A percentile compares a stretch with the other conserved stretches of the same genome.
Conservation (phyloP, 2,113 vertebrate genomes). For the Channa argus region DNA sequence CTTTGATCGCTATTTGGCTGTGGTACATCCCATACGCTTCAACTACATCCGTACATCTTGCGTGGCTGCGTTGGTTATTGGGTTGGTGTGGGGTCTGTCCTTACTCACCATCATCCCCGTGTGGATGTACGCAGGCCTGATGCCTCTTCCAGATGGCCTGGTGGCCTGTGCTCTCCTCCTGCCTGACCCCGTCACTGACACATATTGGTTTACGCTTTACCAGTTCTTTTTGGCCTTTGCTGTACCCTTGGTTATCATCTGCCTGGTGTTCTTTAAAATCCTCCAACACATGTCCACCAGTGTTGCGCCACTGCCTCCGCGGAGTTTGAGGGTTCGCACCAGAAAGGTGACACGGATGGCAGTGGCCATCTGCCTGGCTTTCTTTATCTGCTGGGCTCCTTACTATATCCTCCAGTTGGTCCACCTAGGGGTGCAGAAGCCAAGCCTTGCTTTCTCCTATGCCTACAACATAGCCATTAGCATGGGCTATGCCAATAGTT, state of each 20-base stretch:
- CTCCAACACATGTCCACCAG: conserved; percentile 88
- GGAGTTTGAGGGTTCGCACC: conserved; percentile 82
- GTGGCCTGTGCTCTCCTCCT: conserved; percentile 88
- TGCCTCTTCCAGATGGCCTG: conserved; percentile 84
- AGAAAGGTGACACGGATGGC: conserved; percentile 90
- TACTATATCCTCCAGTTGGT: conserved; percentile 83
- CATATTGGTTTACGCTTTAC: conserved; percentile 91
- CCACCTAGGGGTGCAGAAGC: conserved; percentile 78
- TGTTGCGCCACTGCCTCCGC: conserved; percentile 85
- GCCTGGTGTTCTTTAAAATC: conserved; percentile 87
- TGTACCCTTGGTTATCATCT: conserved; percentile 85
- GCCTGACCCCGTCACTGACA: conserved; percentile 84
- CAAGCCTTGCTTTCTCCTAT: conserved; percentile 75
- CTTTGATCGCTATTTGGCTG: conserved; percentile 88
- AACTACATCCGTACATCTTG: conserved; percentile 84
- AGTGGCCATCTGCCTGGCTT: conserved; percentile 88
- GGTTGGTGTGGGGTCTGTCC: conserved; percentile 86
- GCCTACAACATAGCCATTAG: conserved; percentile 83
- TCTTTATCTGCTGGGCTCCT: conserved; percentile 90
- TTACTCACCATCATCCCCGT: conserved; percentile 87
- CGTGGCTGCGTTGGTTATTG: conserved; percentile 80
- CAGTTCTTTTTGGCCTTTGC: conserved; percentile 90
- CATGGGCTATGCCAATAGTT: conserved; percentile 85
- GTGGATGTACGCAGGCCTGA: conserved; percentile 88
- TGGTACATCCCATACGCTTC: conserved; percentile 88